A percentile compares a stretch with the other conserved stretches of the same genome.
Conservation (phyloP, 2,113 vertebrate genomes). For the Columbina picui region DNA sequence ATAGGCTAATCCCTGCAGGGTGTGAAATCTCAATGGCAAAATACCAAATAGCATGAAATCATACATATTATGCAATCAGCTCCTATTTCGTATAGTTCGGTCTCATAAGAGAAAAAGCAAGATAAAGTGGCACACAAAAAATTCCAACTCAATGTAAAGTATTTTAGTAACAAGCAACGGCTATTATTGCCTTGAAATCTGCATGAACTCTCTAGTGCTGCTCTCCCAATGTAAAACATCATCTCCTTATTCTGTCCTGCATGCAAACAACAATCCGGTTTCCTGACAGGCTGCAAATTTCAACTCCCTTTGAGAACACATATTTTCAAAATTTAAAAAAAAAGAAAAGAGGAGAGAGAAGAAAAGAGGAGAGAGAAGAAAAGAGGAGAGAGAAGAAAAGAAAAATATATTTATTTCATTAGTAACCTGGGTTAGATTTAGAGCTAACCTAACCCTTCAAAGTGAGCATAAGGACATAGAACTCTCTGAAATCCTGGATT, state of each 20-base stretch:
- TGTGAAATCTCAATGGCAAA: not conserved
- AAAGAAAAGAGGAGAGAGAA: too few species aligned
- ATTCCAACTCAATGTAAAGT: not conserved
- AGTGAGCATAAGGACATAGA: not conserved
- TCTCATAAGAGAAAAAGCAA: not conserved
- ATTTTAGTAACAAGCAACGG: not conserved
- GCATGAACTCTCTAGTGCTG: not conserved
- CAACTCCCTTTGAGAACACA: not conserved
- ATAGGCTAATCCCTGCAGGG: not conserved
- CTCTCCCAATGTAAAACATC: not conserved
- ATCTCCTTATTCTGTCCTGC: not conserved
- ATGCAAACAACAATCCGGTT: not conserved
- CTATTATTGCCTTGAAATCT: not conserved
- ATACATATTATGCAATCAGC: not conserved
- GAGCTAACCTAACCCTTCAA: not conserved
- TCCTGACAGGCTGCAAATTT: not conserved
- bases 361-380: too few species aligned
- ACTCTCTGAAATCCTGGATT: not conserved
- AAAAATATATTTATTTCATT: not conserved
- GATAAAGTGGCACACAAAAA: not conserved
- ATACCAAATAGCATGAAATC: constrained; percentile 1
- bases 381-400: too few species aligned
- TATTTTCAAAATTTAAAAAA: too few species aligned
- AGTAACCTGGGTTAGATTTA: not conserved
- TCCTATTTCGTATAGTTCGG: not conserved